Evolutionary conservation across 2,113 vertebrate species (phyloP), one percentile per base, ranked within the genome.

Genomic region (Atherinomorus stipes): DNA sequence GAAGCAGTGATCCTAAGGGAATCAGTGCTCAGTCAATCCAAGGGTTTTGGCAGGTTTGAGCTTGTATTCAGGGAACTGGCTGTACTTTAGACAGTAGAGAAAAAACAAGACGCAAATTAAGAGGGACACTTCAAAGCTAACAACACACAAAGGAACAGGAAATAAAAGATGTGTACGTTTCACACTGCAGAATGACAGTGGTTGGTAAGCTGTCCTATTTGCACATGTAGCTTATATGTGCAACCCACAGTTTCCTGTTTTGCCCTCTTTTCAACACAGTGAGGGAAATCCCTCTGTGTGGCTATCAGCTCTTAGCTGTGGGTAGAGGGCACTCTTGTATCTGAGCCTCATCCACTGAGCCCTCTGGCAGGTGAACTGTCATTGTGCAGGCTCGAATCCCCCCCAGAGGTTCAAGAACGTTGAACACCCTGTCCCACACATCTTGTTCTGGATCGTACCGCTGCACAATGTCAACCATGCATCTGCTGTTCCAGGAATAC

Each of bases 401-500:
- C 31, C 94, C 94, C 4, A 95, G 92, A 10, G 94, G 94, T 85
- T 95, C 94, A 56, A 94, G 86, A 22, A 95, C 90, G 1, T 94
- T 90, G 50, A 95, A 95, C 2, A 94, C 93, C 49, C 92, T 70
- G 80, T 94, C 91, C 94, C 94, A 95, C 23, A 59, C 81, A 11
- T 95, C 92, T 31, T 21, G 42, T 52, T 94, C 87, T 0, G 94
- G 94, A 31, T 95, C 93, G 3, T 95, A 95, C 16, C 93, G 84
- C 81, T 95, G 94, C 83, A 95, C 94, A 0, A 95, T 89, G 71
- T 95, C 94, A 4, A 95, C 93, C 94, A 95, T 95, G 79, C 94
- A 95, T 1, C 92, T 87, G 85, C 92, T 95, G 91, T 95, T 95
- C 94, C 94, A 95, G 22, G 94, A 95, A 22, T 95, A 95, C 4